phyloP scores from a whole-genome alignment of 2,113 vertebrate genomes.

The Corvus cornix region DNA sequence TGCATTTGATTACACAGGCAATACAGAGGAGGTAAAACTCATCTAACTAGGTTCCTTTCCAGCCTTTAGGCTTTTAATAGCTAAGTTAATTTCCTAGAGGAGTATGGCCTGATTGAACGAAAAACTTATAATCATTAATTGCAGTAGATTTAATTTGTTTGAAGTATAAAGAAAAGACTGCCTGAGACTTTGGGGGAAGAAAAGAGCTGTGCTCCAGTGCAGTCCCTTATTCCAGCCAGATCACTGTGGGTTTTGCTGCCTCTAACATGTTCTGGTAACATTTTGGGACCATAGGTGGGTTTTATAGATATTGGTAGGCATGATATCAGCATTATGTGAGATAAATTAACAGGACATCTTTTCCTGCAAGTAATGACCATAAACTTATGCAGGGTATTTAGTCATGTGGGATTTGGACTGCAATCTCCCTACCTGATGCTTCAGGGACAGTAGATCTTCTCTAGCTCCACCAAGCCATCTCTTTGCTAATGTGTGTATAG shows the following conservation, averaged over 20 bases:
- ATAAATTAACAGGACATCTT: neutral
- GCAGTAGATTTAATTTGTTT: constrained; percentile 58
- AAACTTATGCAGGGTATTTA: neutral
- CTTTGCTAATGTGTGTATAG: neutral
- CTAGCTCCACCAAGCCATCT: neutral
- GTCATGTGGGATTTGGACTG: neutral
- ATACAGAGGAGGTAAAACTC: constrained; percentile 53
- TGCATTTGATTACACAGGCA: constrained; percentile 60
- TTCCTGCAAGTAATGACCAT: neutral
- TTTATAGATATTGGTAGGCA: neutral
- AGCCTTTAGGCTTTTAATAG: constrained; percentile 66
- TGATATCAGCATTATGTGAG: neutral
- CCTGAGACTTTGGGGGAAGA: constrained; percentile 8
- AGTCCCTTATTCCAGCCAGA: neutral
- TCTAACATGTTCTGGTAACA: neutral
- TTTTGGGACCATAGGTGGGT: neutral
- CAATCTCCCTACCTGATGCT: neutral
- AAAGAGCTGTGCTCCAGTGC: neutral
- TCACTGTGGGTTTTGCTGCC: neutral
- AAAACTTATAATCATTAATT: constrained; percentile 67
- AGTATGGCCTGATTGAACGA: constrained; percentile 56
- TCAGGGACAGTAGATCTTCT: neutral
- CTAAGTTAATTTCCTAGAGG: constrained; percentile 66
- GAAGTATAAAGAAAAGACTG: constrained; percentile 37
- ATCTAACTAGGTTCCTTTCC: constrained; percentile 55